Conservation (phyloP, 37 sponge, comb jelly and placozoan genomes). For the Cladorhizidae sp. region DNA sequence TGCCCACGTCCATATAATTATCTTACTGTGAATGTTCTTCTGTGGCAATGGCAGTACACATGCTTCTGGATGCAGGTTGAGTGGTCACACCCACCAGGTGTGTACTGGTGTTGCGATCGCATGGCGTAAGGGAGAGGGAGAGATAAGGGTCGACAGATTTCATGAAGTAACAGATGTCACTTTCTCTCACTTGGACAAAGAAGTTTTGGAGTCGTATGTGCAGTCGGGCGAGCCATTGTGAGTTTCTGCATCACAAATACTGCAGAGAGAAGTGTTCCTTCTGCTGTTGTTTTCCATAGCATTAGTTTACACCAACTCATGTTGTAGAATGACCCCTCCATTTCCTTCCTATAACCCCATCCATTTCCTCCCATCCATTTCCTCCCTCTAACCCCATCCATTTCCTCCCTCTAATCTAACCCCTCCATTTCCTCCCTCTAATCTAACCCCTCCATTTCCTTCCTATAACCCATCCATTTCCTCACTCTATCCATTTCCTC, state of each 20-base stretch:
- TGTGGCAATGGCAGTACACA: too few species aligned
- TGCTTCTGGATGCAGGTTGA: too few species aligned
- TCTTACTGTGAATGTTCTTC: neutral
- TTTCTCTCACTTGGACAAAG: constrained; percentile 62
- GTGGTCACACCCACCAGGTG: constrained; percentile 80
- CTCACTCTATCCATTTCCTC: too few species aligned
- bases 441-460: neutral
- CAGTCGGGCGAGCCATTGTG: constrained; percentile 87
- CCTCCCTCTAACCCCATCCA: too few species aligned
- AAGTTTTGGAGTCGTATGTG: constrained; percentile 69
- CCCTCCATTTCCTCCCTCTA: neutral
- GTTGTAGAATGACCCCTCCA: too few species aligned
- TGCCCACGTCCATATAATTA: too few species aligned
- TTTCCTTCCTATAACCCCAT: too few species aligned
- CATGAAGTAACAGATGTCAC: constrained; percentile 78
- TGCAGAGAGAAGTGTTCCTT: neutral
- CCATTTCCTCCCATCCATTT: too few species aligned
- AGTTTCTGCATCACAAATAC: neutral
- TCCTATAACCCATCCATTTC: too few species aligned
- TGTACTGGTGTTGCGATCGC: constrained; percentile 77
- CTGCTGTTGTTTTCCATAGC: neutral
- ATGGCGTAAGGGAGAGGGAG: neutral
- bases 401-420: too few species aligned
- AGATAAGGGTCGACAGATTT: constrained; percentile 27
- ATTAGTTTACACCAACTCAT: constrained; percentile 8